Evolutionary conservation across 2,113 vertebrate species (phyloP).

Genomic region (Atherinomorus stipes): DNA sequence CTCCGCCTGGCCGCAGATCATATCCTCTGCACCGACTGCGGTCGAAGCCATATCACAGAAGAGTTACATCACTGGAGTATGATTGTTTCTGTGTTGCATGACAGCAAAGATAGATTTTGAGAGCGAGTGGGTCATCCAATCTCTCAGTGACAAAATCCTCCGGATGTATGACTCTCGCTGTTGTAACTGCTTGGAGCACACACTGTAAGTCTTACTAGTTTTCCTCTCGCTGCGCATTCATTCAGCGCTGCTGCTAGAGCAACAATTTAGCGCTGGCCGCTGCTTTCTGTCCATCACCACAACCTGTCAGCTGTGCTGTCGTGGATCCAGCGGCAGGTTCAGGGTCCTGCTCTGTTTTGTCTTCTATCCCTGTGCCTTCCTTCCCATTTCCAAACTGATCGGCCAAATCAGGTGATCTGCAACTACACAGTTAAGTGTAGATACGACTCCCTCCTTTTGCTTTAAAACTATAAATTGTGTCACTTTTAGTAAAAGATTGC

Average conservation of each 20-base stretch:
- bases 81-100: constrained; percentile 36
- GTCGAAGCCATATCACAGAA: constrained; percentile 44
- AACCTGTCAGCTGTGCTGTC: constrained; percentile 46
- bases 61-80: constrained; percentile 46
- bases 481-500: constrained; percentile 29
- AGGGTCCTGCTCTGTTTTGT: constrained; percentile 44
- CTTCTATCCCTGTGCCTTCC: constrained; percentile 76
- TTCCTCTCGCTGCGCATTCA: constrained; percentile 26
- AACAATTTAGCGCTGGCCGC: constrained; percentile 78
- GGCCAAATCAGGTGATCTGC: constrained; percentile 30
- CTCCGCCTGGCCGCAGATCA: constrained; percentile 41
- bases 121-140: constrained; percentile 19
- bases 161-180: constrained; percentile 38
- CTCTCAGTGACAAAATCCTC: constrained; percentile 37
- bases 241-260: constrained; percentile 69
- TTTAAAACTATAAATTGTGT: constrained; percentile 41
- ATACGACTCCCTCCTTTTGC: constrained; percentile 34
- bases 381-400: constrained; percentile 55
- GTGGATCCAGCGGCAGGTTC: constrained; percentile 53
- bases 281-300: constrained; percentile 47
- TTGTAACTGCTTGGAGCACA: constrained; percentile 33
- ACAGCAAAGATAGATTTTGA: constrained; percentile 4
- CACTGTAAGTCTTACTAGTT: constrained; percentile 44
- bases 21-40: constrained; percentile 32
- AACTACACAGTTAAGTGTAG: constrained; percentile 16